Evolutionary conservation across 2,888 invertebrate species (phyloP).

Genomic region (Aquatica leii): DNA sequence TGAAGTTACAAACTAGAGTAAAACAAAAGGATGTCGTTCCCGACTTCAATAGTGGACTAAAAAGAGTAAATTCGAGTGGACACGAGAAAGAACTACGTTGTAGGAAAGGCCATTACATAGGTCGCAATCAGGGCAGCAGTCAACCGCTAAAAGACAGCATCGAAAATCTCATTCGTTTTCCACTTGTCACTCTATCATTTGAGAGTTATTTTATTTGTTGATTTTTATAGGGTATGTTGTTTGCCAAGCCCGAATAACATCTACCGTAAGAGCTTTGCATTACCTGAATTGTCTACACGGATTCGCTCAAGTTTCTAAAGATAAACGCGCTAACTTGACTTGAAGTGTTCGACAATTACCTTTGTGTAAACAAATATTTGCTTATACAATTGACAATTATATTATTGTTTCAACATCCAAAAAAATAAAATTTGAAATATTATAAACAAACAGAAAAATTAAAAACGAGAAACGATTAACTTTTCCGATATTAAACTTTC

Average conservation of each 20-base stretch:
- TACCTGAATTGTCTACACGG: constrained; percentile 22
- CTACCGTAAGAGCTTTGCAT: constrained; percentile 18
- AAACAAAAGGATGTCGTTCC: constrained; percentile 33
- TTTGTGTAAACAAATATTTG: too few relatives aligned
- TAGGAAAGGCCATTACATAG: constrained; percentile 45
- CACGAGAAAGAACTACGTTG: constrained; percentile 34
- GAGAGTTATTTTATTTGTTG: constrained; percentile 34
- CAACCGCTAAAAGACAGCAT: constrained; percentile 45
- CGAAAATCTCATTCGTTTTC: constrained; percentile 49
- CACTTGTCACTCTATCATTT: constrained; percentile 45
- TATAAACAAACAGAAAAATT: constrained; percentile 3
- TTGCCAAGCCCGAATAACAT: constrained; percentile 18
- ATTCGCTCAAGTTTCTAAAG: constrained; percentile 9
- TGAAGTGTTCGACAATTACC: too few relatives aligned
- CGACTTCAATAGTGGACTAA: constrained; percentile 37
- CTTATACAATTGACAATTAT: too few relatives aligned
- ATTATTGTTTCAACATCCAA: too few relatives aligned
- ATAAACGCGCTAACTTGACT: background rate
- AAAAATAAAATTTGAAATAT: background rate
- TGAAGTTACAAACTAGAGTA: constrained; percentile 12
- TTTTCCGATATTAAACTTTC: constrained; percentile 23
- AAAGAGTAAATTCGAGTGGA: constrained; percentile 46
- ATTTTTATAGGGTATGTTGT: constrained; percentile 31
- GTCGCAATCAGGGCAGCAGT: constrained; percentile 47
- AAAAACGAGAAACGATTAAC: constrained; percentile 10